phyloP scores from a whole-genome alignment of 2,113 vertebrate genomes.

The Nyctibius bracteatus region DNA sequence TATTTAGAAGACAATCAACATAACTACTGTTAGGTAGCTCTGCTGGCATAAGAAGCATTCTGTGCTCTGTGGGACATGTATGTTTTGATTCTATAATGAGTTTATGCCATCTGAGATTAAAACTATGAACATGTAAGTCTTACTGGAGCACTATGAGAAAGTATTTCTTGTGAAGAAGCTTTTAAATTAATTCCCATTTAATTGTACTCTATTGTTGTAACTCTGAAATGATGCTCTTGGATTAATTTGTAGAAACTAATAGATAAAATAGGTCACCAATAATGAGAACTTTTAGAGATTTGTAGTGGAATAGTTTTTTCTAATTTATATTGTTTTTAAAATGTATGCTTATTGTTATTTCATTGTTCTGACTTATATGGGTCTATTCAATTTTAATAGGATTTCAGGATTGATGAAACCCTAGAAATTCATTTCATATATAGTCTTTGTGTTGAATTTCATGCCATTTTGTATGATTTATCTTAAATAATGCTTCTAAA shows the following conservation, averaged over 20 bases:
- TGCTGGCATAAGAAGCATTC: background rate
- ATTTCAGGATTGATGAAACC: background rate
- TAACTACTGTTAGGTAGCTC: background rate
- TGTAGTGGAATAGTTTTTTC: background rate
- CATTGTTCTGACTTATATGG: background rate
- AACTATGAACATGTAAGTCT: background rate
- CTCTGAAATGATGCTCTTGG: background rate
- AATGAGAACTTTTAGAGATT: background rate
- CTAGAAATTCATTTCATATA: background rate
- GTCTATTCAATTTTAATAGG: background rate
- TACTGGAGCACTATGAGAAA: background rate
- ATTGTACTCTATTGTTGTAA: background rate
- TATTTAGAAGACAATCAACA: background rate
- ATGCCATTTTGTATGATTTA: background rate
- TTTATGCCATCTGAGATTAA: background rate
- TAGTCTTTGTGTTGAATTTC: background rate
- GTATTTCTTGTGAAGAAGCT: background rate
- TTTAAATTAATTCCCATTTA: background rate
- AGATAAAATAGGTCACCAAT: background rate
- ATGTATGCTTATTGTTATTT: background rate
- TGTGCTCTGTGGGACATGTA: background rate
- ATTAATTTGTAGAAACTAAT: background rate
- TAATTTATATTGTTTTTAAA: background rate
- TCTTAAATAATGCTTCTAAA: background rate
- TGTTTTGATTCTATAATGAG: background rate